These are phyloP conservation scores for Microplitis mediator DNA, from an alignment of 1,140 invertebrate species.

Conservation along the genomic window DNA sequence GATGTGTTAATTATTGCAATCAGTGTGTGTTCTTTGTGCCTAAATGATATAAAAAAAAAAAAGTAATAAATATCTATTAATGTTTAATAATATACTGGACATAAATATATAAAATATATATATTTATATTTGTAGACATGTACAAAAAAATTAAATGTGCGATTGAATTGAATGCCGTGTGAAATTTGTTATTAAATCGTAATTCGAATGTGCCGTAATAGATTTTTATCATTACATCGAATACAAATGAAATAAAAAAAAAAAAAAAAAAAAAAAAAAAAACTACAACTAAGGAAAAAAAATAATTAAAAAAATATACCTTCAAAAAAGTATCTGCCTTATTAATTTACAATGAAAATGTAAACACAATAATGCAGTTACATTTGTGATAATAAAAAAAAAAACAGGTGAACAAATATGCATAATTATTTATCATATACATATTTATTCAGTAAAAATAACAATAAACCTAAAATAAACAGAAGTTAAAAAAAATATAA, in stretches of 20 bases:
- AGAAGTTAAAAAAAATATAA: too few relatives aligned
- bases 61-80: constrained; percentile 5
- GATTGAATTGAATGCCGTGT: constrained; percentile 3
- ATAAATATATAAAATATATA: constrained; percentile 3
- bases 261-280: background rate
- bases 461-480: too few relatives aligned
- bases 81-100: constrained; percentile 12
- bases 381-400: background rate
- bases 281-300: background rate
- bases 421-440: background rate
- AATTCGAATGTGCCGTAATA: constrained; percentile 25
- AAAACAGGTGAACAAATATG: background rate
- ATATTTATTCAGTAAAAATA: too few relatives aligned
- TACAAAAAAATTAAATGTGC: constrained; percentile 10
- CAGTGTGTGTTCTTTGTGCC: constrained; percentile 28
- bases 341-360: background rate
- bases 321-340: background rate
- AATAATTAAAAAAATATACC: background rate
- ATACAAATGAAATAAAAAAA: background rate
- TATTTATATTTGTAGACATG: background rate
- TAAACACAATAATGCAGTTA: background rate
- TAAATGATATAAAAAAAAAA: constrained; percentile 19
- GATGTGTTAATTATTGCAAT: constrained; percentile 18
- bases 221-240: background rate
- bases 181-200: constrained; percentile 8